Base-by-base conservation (phyloP, 2,113 vertebrate genomes). In the Harpagus bidentatus region DNA sequence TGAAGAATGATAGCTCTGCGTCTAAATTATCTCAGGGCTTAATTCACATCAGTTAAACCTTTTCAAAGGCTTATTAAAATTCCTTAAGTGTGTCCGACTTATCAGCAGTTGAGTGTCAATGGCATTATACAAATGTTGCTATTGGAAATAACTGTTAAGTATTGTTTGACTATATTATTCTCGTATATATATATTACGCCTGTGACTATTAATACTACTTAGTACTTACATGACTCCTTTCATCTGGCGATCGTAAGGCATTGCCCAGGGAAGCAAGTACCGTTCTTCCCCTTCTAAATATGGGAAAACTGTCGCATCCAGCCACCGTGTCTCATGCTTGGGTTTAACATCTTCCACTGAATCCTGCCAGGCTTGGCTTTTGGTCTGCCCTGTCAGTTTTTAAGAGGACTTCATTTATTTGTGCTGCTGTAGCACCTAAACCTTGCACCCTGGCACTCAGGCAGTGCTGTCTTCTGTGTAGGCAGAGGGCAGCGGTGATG, bases 31-130 rank as follows among this genome's bases (percentile, higher is more conserved):
- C 94, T 97, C 50, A 0, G 53, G 62, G 97, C 94, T 97, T 97
- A 97, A 97, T 97, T 97, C 94, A 58, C 91, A 95, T 95, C 93
- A 91, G 93, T 97, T 95, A 95, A 95, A 93, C 70, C 96, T 97
- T 95, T 97, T 97, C 96, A 95, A 82, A 95, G 93, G 94, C 94
- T 97, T 97, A 97, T 96, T 95, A 95, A 97, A 97, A 97, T 97
- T 96, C 96, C 94, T 96, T 93, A 87, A 97, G 96, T 97, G 95
- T 95, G 96, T 97, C 96, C 81, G 22, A 10, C 94, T 97, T 97
- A 97, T 97, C 97, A 97, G 94, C 95, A 96, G 95, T 62, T 97
- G 96, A 97, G 96, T 97, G 96, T 91, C 82, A 40, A 82, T 93
- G 96, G 93, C 91, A 95, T 97, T 97, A 32, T 92, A 96, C 95